phyloP scores from a whole-genome alignment of 2,797 vertebrate species.

The Acanthornis magna region DNA sequence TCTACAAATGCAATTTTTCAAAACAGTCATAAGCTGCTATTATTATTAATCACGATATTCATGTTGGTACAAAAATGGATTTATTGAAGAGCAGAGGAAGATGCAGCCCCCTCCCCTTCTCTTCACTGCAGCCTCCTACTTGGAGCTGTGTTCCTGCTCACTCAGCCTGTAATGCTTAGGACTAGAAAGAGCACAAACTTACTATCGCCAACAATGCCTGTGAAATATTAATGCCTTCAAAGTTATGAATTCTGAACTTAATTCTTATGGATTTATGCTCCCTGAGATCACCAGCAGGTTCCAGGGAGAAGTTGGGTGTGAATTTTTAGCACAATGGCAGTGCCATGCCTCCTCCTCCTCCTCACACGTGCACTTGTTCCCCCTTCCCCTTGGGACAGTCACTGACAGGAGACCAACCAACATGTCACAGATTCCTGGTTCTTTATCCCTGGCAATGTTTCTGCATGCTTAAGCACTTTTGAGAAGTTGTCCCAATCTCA shows the following conservation, averaged over 20 bases:
- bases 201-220: not conserved
- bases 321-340: fast-evolving
- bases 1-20: constrained; percentile 42
- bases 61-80: constrained; percentile 17
- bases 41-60: constrained; percentile 54
- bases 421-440: not conserved
- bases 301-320: not conserved
- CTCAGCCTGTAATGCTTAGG: not conserved
- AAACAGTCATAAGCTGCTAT: constrained; percentile 31
- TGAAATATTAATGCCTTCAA: not conserved
- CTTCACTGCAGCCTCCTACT: not conserved
- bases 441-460: not conserved
- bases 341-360: not conserved
- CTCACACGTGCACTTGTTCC: fast-evolving
- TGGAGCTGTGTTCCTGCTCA: not conserved
- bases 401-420: not conserved
- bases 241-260: not conserved
- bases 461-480: not conserved
- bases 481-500: not conserved
- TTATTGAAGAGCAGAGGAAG: constrained; percentile 5
- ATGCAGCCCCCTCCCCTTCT: not conserved
- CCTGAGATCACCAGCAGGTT: not conserved
- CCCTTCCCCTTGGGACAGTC: not conserved
- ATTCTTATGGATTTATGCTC: not conserved
- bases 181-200: not conserved